Conservation (phyloP, 1,140 invertebrate species). For the Drepana arcuata region DNA sequence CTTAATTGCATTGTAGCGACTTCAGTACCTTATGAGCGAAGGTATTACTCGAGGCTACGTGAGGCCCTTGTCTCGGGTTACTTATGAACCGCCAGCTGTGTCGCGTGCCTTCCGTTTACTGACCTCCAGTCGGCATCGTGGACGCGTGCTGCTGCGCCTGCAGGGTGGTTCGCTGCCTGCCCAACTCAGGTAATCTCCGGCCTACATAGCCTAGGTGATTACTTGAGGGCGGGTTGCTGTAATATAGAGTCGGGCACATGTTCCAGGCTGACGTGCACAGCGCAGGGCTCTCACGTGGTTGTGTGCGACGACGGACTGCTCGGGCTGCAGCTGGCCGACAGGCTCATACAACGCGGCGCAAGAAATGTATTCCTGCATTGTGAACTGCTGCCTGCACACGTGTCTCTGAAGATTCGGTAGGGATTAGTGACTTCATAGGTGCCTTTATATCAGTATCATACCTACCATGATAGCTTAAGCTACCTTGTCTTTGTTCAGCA, state of each 20-base stretch:
- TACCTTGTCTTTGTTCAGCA: no score
- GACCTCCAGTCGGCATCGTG: conserved; percentile 23
- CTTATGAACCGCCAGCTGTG: conserved; percentile 18
- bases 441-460: no score
- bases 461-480: no score
- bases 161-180: neutral
- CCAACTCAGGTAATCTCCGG: neutral
- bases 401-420: neutral
- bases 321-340: conserved; percentile 4
- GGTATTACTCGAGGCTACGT: conserved; percentile 38
- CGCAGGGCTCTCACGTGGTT: conserved; percentile 3
- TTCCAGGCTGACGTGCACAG: conserved; percentile 5
- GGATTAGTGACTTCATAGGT: no score
- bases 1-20: conserved; percentile 14
- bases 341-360: conserved; percentile 5
- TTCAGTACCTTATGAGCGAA: conserved; percentile 27
- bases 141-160: conserved; percentile 24
- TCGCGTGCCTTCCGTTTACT: conserved; percentile 24
- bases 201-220: no score
- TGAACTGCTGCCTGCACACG: neutral
- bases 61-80: conserved; percentile 30
- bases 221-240: neutral
- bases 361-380: conserved; percentile 4
- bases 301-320: neutral
- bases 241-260: neutral